Percentiles rank a stretch among this genome's conserved stretches.
phyloP scores from a whole-genome alignment of 2,113 vertebrate genomes.

The Telmatochromis bifrenatus region DNA sequence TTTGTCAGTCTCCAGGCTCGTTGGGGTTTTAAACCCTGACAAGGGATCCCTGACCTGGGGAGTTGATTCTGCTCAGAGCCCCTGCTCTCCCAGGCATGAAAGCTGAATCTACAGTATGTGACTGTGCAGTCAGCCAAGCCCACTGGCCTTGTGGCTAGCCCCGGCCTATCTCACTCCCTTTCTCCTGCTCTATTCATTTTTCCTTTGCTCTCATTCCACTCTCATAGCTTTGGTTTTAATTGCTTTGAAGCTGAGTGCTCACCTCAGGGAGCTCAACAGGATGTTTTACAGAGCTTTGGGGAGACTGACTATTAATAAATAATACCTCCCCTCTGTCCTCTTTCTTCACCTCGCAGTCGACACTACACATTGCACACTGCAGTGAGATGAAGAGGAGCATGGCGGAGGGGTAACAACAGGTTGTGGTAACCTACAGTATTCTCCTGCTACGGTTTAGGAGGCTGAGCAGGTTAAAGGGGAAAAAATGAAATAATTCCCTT shows the following conservation, averaged over 20 bases:
- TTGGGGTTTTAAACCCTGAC: background rate
- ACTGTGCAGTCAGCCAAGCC: background rate
- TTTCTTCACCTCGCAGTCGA: background rate
- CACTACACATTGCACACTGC: background rate
- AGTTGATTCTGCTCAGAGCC: background rate
- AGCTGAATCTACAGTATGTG: constrained; percentile 7
- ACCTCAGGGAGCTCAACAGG: constrained; percentile 60
- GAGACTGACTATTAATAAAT: constrained; percentile 67
- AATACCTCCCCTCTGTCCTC: constrained; percentile 45
- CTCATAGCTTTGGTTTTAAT: constrained; percentile 57
- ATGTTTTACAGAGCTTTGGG: constrained; percentile 69
- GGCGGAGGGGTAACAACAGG: background rate
- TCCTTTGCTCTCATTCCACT: background rate
- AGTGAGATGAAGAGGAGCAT: background rate
- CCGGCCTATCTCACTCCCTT: background rate
- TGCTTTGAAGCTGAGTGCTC: constrained; percentile 62
- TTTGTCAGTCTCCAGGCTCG: background rate
- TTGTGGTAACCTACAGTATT: background rate
- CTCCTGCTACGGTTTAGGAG: background rate
- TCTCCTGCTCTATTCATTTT: background rate
- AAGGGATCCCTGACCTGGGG: constrained; percentile 6
- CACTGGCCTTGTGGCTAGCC: background rate
- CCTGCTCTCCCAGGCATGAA: constrained; percentile 3
- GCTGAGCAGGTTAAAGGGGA: background rate
- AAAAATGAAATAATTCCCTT: background rate